A percentile compares a stretch with the other conserved stretches of the same genome.
phyloP scores from a whole-genome alignment of 2,797 vertebrate genomes.

The Rhinogobio ventralis region DNA sequence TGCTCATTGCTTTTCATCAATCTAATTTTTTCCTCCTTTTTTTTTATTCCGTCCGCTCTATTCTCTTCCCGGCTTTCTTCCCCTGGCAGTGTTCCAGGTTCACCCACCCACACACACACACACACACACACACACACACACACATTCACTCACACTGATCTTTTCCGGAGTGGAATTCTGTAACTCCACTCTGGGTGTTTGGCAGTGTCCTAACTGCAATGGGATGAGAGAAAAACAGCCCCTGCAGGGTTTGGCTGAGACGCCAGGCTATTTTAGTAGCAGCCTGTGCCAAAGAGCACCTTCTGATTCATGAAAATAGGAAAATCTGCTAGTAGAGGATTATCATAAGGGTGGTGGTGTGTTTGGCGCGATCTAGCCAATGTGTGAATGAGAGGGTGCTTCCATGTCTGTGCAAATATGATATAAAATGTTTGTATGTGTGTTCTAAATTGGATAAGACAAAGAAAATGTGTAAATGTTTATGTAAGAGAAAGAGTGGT shows the following conservation, averaged over 20 bases:
- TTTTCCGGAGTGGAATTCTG: slow-evolving; percentile 52
- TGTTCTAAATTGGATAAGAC: not conserved
- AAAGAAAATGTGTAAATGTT: slow-evolving; percentile 11
- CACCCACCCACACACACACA: slow-evolving; percentile 33
- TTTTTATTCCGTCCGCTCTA: not conserved
- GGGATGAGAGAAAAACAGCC: slow-evolving; percentile 49
- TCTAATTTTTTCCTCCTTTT: not conserved
- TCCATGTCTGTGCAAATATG: not conserved
- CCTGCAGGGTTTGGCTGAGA: slow-evolving; percentile 23
- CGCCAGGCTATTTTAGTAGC: slow-evolving; percentile 45
- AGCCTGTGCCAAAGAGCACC: slow-evolving; percentile 29
- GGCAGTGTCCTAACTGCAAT: slow-evolving; percentile 44
- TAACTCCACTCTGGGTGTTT: slow-evolving; percentile 20
- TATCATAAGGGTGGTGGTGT: slow-evolving; percentile 12
- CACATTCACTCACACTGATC: slow-evolving; percentile 42
- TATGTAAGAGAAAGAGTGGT: not conserved
- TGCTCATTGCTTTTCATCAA: slow-evolving; percentile 26
- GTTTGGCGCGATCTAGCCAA: not conserved
- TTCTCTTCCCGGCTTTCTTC: slow-evolving; percentile 47
- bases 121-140: slow-evolving; percentile 28
- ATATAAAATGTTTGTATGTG: not conserved
- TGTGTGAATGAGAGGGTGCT: not conserved
- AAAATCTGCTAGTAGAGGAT: slow-evolving; percentile 19
- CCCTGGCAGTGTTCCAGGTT: slow-evolving; percentile 43
- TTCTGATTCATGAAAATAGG: slow-evolving; percentile 35